Evolutionary conservation across 1,140 invertebrate genomes (phyloP).

Genomic region (Psilanteris sp.): DNA sequence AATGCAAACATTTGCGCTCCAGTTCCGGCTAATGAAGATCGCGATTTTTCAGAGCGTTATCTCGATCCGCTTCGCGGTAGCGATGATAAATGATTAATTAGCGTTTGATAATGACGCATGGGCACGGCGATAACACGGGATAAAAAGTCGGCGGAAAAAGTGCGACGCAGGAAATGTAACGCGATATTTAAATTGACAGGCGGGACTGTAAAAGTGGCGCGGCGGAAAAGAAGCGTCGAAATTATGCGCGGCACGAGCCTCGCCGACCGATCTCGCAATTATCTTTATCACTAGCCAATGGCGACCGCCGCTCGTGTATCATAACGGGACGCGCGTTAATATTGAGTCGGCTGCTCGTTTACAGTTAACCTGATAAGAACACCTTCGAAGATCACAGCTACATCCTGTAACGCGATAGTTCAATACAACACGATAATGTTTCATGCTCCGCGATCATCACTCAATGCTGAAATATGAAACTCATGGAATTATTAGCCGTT

Average conservation of each 20-base stretch:
- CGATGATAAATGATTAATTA: slow-evolving; percentile 19
- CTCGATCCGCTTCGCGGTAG: slow-evolving; percentile 3
- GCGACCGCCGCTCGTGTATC: slow-evolving; percentile 27
- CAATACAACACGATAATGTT: slow-evolving; percentile 46
- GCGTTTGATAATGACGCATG: slow-evolving; percentile 3
- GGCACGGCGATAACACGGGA: background rate
- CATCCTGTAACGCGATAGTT: slow-evolving; percentile 48
- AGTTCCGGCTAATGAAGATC: slow-evolving; percentile 7
- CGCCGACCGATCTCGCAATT: slow-evolving; percentile 9
- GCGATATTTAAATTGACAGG: slow-evolving; percentile 11
- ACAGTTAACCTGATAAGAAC: slow-evolving; percentile 48
- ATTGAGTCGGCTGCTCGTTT: slow-evolving; percentile 24
- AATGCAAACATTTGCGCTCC: slow-evolving; percentile 7
- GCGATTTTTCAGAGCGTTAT: slow-evolving; percentile 2
- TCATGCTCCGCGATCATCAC: slow-evolving; percentile 34
- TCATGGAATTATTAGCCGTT: background rate
- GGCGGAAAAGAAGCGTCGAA: background rate
- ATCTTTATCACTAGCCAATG: slow-evolving; percentile 29
- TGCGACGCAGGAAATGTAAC: slow-evolving; percentile 11
- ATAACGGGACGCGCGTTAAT: slow-evolving; percentile 46
- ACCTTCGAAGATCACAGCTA: slow-evolving; percentile 27
- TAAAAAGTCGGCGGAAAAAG: too few species aligned
- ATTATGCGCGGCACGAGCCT: slow-evolving; percentile 29
- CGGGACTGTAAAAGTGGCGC: background rate
- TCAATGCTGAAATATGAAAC: slow-evolving; percentile 39